These are phyloP conservation scores for Cephus rjabovi DNA, from an alignment of 2,888 invertebrate species.

Conservation along the genomic window DNA sequence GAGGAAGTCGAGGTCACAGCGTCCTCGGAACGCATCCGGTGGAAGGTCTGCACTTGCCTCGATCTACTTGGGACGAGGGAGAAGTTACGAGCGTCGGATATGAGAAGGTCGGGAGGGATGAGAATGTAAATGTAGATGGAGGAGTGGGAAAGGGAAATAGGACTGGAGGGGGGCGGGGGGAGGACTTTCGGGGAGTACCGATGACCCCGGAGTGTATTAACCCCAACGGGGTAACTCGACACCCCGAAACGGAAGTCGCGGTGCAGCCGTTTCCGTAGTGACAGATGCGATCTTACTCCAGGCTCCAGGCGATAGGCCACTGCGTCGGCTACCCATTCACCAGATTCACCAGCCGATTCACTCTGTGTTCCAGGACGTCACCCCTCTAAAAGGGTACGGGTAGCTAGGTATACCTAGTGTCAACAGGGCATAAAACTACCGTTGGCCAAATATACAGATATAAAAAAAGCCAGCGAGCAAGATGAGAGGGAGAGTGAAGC, in stretches of 20 bases:
- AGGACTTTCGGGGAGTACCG: conserved; percentile 17
- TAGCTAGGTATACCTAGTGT: conserved; percentile 26
- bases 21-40: neutral
- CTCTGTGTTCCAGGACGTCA: neutral
- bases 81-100: neutral
- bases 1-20: too few species aligned
- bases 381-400: conserved; percentile 36
- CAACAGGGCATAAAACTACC: conserved; percentile 41
- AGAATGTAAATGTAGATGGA: conserved; percentile 13
- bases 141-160: conserved; percentile 15
- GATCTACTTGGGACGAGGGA: neutral
- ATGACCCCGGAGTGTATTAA: conserved; percentile 40
- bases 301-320: conserved; percentile 34
- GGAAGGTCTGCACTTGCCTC: conserved; percentile 3
- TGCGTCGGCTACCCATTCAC: too few species aligned
- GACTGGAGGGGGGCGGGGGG: neutral
- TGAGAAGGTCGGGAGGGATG: conserved; percentile 5
- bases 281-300: conserved; percentile 61
- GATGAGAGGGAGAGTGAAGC: conserved; percentile 20
- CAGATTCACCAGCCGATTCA: too few species aligned
- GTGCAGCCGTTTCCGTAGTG: conserved; percentile 59
- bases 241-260: conserved; percentile 45
- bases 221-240: conserved; percentile 47
- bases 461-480: conserved; percentile 31
- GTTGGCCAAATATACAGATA: conserved; percentile 45